Evolutionary conservation across 2,888 invertebrate genomes (phyloP), one percentile per base, ranked within the genome.

Genomic region (Megalurothrips usitatus): DNA sequence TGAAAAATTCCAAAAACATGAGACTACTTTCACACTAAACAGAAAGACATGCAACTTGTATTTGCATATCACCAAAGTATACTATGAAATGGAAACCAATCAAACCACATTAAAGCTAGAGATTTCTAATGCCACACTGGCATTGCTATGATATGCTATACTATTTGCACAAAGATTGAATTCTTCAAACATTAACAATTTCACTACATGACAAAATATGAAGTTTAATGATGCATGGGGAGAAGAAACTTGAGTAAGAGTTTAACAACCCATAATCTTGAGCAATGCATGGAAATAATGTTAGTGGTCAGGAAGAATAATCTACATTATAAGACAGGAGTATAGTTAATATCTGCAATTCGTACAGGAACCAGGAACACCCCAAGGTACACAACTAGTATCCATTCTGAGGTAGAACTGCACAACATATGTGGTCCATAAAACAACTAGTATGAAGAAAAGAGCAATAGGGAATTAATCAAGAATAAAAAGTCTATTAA

Each of bases 1-100:
- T 75, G 68, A 75, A 75, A 75, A 75, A 75, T 75, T 75, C 9
- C 68, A 75, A 75, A 75, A 26, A 26, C 23, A 26, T 75, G 12
- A 75, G 68, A 75, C 68, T 75, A 75, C 68, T 26, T 19, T 2
- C 23, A 75, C 68, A 26, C 58, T 58, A 58, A 58, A 17, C 17
- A 19, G 58, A 75, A 75, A 23, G 23, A 26, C 68, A 75, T 75
- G 68, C 68, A 68, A 23, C 52, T 52, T 19, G 10, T 2, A 52
- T 52, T 52, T 52, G 34, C 34, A 43, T 6, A 43, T 43, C 34
- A 43, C 34, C 34, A 43, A 43, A 6, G 6, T 43, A 52, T 52
- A 52, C 12, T 52, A 52, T 52, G 52, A 52, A 52, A 17, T 52
- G 52, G 2, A 11, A 58, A 43, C 34, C 2, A 43, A 43, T 43